A percentile compares a stretch with the other conserved stretches of the same genome.
Conservation (phyloP, 2,113 vertebrate genomes). For the Leptocoma aspasia region DNA sequence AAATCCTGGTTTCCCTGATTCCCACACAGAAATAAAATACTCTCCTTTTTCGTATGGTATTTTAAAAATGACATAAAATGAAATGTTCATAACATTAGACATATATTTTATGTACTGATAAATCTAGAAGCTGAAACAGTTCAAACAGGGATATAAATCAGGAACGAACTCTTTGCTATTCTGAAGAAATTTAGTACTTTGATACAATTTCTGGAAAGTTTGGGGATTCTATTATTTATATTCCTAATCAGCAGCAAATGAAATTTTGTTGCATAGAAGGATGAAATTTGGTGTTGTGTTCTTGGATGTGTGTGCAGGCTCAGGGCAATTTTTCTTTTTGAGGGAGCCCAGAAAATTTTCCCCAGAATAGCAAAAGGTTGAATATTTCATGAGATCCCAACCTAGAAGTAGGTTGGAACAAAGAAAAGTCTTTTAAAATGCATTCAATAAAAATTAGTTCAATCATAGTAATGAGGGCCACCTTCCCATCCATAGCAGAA, state of each 20-base stretch:
- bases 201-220: background rate
- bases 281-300: background rate
- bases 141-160: background rate
- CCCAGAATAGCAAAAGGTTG: background rate
- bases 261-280: background rate
- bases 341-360: background rate
- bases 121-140: background rate
- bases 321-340: background rate
- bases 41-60: background rate
- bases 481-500: background rate
- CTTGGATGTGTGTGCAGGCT: background rate
- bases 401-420: background rate
- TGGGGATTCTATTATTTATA: background rate
- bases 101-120: background rate
- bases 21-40: background rate
- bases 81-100: background rate
- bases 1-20: background rate
- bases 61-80: background rate
- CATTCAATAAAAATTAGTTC: background rate
- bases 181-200: background rate
- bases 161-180: accelerated
- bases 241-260: background rate
- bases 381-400: background rate
- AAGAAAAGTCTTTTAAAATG: background rate
- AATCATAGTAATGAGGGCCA: background rate